phyloP scores from a whole-genome alignment of 92 coral and sea anemone species.

The Chrysogorgia sp. region DNA sequence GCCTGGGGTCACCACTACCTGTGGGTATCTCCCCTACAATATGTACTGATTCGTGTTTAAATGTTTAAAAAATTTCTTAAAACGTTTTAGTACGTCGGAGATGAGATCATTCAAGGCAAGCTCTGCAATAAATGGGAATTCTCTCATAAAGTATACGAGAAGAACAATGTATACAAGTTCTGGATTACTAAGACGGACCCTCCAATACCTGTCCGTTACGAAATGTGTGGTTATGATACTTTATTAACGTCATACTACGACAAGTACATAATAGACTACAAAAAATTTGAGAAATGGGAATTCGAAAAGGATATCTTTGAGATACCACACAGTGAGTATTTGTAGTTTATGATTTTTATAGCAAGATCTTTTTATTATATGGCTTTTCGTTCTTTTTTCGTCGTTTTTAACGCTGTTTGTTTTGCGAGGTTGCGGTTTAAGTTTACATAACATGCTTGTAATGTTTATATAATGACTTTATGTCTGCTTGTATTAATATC shows the following conservation, averaged over 20 bases:
- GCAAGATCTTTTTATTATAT: too few relatives aligned
- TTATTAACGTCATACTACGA: constrained; percentile 85
- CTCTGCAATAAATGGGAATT: constrained; percentile 71
- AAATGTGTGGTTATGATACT: constrained; percentile 88
- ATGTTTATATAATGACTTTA: too few relatives aligned
- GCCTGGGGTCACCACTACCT: too few relatives aligned
- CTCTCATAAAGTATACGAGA: constrained; percentile 54
- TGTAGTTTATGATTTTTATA: neutral
- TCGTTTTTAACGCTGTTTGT: too few relatives aligned
- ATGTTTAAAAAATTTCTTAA: neutral
- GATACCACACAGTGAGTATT: constrained; percentile 75
- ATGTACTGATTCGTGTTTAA: neutral
- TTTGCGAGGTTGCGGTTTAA: too few relatives aligned
- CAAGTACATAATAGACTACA: constrained; percentile 84
- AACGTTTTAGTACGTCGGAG: constrained; percentile 62
- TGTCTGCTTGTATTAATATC: too few relatives aligned
- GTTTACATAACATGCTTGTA: too few relatives aligned
- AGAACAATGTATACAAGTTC: constrained; percentile 77
- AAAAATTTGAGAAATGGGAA: constrained; percentile 78
- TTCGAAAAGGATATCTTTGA: constrained; percentile 76
- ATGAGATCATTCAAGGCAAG: constrained; percentile 80
- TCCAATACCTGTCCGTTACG: constrained; percentile 81
- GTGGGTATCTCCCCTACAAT: too few relatives aligned
- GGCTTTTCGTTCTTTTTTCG: too few relatives aligned
- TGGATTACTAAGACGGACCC: constrained; percentile 79